These are phyloP conservation scores for Camponotus fellah DNA, from an alignment of 2,888 invertebrate species.

Conservation along the genomic window DNA sequence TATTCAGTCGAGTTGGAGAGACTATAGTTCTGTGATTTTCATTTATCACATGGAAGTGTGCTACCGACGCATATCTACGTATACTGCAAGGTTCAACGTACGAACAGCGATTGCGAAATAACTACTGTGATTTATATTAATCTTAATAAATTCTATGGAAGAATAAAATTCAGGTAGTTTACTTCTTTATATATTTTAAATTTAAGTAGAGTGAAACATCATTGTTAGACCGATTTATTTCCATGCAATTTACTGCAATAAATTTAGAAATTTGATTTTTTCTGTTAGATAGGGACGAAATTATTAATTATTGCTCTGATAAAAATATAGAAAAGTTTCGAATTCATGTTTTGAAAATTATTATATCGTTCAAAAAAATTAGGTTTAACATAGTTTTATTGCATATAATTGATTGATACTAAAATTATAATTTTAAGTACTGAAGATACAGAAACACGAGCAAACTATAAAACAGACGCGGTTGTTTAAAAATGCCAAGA, in stretches of 20 bases:
- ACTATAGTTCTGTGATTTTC: conserved; percentile 33
- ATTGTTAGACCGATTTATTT: background rate
- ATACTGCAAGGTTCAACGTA: conserved; percentile 14
- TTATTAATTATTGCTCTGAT: background rate
- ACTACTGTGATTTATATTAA: conserved; percentile 1
- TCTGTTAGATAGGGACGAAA: background rate
- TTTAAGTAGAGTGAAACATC: background rate
- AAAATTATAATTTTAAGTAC: background rate
- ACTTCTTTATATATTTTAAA: background rate
- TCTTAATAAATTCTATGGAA: background rate
- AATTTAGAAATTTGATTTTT: background rate
- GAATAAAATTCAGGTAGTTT: background rate
- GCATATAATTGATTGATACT: background rate
- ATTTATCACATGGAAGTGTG: conserved; percentile 34
- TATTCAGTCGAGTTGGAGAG: conserved; percentile 18
- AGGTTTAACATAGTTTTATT: background rate
- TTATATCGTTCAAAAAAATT: background rate
- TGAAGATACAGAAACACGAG: background rate
- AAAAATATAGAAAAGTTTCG: background rate
- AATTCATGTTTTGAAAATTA: conserved; percentile 13
- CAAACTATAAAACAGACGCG: background rate
- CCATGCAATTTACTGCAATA: background rate
- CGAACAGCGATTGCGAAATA: conserved; percentile 2
- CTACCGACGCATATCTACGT: conserved; percentile 34
- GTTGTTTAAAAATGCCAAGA: background rate